Evolutionary conservation across 1,140 invertebrate species (phyloP).

Genomic region (Scaptomyza pallida): DNA sequence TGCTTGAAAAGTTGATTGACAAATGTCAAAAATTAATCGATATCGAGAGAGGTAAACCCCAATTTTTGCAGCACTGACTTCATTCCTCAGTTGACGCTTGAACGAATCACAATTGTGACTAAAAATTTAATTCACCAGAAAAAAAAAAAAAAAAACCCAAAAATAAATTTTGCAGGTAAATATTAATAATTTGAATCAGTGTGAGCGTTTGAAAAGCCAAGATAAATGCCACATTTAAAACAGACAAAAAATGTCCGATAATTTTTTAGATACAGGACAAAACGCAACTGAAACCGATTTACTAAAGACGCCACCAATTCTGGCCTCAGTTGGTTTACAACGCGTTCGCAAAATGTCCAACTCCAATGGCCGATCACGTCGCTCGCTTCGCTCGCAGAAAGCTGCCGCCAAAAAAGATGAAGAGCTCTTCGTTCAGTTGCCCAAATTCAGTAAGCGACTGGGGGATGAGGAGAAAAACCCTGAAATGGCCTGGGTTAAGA

Average conservation of each 20-base stretch:
- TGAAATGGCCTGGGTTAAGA: neutral
- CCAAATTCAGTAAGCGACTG: conserved; percentile 22
- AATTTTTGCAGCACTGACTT: neutral
- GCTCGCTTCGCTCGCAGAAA: conserved; percentile 5
- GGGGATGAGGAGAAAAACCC: neutral
- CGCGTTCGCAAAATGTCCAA: conserved; percentile 34
- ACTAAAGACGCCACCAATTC: conserved; percentile 39
- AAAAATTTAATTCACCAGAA: neutral
- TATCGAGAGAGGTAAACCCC: neutral
- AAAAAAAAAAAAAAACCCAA: neutral
- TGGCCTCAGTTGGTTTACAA: conserved; percentile 45
- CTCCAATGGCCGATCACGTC: conserved; percentile 16
- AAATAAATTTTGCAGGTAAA: too few species aligned
- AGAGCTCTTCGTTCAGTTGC: conserved; percentile 62
- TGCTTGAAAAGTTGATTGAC: neutral
- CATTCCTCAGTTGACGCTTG: neutral
- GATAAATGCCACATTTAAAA: conserved; percentile 8
- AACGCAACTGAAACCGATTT: neutral
- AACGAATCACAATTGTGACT: neutral
- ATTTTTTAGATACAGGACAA: conserved; percentile 19
- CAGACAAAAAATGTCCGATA: conserved; percentile 25
- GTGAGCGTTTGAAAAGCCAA: neutral
- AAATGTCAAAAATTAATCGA: neutral
- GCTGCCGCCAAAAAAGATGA: neutral
- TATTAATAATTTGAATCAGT: conserved; percentile 2